Evolutionary conservation across 1,140 invertebrate genomes (phyloP).

Genomic region (Trichomalopsis sarcophagae): DNA sequence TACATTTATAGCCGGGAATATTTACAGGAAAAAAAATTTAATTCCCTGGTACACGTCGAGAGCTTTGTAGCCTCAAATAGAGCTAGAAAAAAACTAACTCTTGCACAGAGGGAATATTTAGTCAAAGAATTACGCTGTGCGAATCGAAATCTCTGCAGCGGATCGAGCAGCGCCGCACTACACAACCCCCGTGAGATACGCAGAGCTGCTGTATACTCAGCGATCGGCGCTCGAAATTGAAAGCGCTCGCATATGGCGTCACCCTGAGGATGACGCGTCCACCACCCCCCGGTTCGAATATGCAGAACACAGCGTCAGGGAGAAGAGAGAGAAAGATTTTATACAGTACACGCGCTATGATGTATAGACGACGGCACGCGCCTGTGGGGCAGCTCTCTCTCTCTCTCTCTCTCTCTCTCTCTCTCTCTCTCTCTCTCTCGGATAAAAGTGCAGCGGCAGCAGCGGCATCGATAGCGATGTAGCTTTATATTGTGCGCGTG

Average conservation of each 20-base stretch:
- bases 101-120: too few species aligned
- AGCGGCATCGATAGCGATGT: constrained; percentile 36
- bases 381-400: constrained; percentile 44
- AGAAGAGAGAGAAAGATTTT: not conserved
- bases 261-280: constrained; percentile 63
- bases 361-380: constrained; percentile 1
- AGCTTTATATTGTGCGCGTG: not conserved
- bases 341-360: not conserved
- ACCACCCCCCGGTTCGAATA: constrained; percentile 53
- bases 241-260: constrained; percentile 60
- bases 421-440: not conserved
- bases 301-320: not conserved
- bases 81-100: too few species aligned
- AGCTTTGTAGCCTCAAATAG: too few species aligned
- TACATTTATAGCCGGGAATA: not conserved
- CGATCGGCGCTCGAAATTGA: constrained; percentile 14
- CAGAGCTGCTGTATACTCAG: not conserved
- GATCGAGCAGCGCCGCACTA: not conserved
- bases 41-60: too few species aligned
- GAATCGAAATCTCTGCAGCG: too few species aligned
- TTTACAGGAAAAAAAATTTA: not conserved
- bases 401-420: constrained; percentile 6
- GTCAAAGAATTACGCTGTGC: too few species aligned
- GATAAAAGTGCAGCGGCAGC: constrained; percentile 60
- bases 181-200: not conserved